Conservation (phyloP, 2,797 vertebrate genomes). For the Sebastes trivittatus region DNA sequence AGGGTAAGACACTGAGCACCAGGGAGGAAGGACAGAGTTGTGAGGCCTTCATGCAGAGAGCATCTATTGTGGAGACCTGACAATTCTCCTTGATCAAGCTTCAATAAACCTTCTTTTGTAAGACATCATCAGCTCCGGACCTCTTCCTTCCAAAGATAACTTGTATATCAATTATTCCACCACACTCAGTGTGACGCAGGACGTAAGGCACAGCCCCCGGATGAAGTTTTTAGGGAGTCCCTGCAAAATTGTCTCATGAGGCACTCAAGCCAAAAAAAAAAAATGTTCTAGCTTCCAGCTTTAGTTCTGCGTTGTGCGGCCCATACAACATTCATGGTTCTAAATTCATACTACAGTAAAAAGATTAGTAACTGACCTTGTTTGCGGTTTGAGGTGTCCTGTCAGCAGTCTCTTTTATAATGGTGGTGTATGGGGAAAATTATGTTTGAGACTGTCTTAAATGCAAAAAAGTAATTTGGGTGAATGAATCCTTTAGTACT, state of each 20-base stretch:
- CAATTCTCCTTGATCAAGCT: no score
- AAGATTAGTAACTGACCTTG: neutral
- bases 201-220: no score
- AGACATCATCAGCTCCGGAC: no score
- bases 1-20: no score
- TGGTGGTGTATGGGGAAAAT: neutral
- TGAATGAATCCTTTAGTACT: neutral
- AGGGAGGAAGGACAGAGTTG: no score
- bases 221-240: neutral
- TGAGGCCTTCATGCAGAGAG: no score
- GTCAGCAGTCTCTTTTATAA: neutral
- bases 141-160: no score
- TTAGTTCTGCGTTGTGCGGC: neutral
- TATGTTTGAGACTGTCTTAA: neutral
- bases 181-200: no score
- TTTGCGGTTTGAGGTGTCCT: neutral
- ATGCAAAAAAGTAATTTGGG: neutral
- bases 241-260: rapidly evolving
- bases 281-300: neutral
- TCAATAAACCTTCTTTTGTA: no score
- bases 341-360: neutral
- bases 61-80: no score
- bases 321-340: neutral
- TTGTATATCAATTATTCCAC: no score
- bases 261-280: neutral